Evolutionary conservation across 2,113 vertebrate species (phyloP).

Genomic region (Sigmodon hispidus): DNA sequence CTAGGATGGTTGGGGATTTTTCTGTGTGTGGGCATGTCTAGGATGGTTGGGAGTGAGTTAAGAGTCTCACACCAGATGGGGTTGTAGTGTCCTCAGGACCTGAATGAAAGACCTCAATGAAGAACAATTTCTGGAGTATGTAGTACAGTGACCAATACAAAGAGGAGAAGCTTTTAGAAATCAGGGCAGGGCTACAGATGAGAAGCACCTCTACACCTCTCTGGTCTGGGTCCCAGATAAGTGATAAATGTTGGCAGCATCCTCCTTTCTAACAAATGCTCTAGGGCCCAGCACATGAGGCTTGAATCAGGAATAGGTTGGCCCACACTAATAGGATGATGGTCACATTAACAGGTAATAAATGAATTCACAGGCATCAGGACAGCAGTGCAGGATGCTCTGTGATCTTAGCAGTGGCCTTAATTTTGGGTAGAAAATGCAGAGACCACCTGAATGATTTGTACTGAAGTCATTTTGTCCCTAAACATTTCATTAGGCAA

Average conservation of each 20-base stretch:
- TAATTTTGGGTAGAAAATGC: background rate
- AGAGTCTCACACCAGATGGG: too few species aligned
- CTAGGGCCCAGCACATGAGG: background rate
- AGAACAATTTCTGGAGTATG: background rate
- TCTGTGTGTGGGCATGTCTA: too few species aligned
- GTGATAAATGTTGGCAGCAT: background rate
- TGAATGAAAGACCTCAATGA: accelerated
- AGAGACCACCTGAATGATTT: background rate
- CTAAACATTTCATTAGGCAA: background rate
- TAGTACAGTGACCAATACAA: background rate
- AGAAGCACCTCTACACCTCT: background rate
- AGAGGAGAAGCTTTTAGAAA: background rate
- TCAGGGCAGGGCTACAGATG: background rate
- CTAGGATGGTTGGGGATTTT: too few species aligned
- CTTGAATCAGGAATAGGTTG: background rate
- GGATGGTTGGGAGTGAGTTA: too few species aligned
- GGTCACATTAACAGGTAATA: background rate
- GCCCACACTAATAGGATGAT: background rate
- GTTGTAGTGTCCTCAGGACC: background rate
- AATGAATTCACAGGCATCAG: background rate
- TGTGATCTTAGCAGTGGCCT: background rate
- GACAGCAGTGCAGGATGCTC: background rate
- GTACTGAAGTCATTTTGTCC: background rate
- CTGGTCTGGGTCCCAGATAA: background rate
- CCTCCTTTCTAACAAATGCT: background rate